Evolutionary conservation across 53 echinoderm and acorn worm species (phyloP), one percentile per base, ranked within the genome.

Genomic region (Paracentrotus lividus): DNA sequence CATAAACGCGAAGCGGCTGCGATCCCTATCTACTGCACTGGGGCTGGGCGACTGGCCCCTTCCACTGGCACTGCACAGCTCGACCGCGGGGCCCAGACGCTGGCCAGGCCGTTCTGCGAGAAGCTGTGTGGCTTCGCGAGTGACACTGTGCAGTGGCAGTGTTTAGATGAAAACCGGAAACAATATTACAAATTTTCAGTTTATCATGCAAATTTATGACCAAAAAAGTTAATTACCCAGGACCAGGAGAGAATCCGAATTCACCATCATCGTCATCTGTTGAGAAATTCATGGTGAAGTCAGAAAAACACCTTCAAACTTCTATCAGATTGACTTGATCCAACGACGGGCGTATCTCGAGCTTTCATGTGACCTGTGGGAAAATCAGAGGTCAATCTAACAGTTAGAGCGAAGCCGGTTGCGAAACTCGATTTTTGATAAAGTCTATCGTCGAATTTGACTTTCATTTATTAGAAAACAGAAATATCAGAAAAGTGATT

Each of bases 251-350:
- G 24, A 72, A 90, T 68, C 69, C 68, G 52, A 90, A 90, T 72
- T 90, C 90, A 16, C 90, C 90, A 72, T 90, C 90, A 67, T 90
- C 90, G 53, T 90, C 90, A 36, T 90, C 90, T 24, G 90, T 90
- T 15, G 90, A 90, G 72, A 90, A 90, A 90, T 90, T 90, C 90
- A 90, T 90, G 34, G 8, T 81, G 18, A 81, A 81, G 44, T 81
- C 81, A 45, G 87, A 10, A 47, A 87, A 87, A 49, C 36, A 56
- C 21, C n/a, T 8, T 54, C 57, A 8, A 29, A 1, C 36, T 34
- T 20, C 8, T 32, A 6, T 34, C 29, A n/a, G n/a, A n/a, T n/a
- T n/a, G n/a, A n/a, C n/a, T n/a, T n/a, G n/a, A n/a, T n/a, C n/a
- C n/a, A n/a, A 20, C 33, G 54, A 34, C 87, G 57, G 87, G 55